These are phyloP conservation scores for Hipposideros larvatus DNA, from an alignment of 2,797 vertebrate genomes.

Conservation along the genomic window DNA sequence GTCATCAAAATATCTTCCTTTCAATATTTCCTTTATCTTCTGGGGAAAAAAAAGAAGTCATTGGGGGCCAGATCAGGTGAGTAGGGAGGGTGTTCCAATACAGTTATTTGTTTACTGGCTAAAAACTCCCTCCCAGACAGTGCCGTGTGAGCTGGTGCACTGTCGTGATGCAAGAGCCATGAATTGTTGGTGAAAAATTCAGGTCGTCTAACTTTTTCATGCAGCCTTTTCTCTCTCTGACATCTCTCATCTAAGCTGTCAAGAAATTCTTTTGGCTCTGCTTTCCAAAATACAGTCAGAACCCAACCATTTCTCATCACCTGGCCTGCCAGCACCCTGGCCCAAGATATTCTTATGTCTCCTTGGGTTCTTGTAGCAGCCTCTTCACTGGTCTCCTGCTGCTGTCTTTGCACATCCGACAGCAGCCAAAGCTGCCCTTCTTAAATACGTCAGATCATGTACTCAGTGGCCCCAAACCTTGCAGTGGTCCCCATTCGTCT, in stretches of 20 bases:
- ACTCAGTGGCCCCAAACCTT: background rate
- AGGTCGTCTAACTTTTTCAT: no score
- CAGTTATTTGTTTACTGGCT: no score
- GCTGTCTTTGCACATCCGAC: background rate
- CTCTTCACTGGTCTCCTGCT: background rate
- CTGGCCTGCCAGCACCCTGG: background rate
- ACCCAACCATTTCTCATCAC: background rate
- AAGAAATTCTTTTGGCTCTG: background rate
- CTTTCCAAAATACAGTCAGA: background rate
- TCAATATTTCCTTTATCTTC: no score
- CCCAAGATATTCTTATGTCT: background rate
- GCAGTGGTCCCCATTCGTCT: background rate
- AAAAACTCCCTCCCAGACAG: no score
- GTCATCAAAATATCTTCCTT: no score
- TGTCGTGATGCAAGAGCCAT: no score
- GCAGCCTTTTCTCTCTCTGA: background rate
- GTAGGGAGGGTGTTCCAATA: no score
- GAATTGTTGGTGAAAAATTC: no score
- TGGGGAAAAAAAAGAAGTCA: no score
- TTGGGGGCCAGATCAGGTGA: no score
- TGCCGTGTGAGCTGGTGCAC: no score
- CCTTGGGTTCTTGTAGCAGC: background rate
- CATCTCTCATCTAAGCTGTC: background rate
- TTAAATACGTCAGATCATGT: background rate
- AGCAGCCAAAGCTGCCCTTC: background rate